Percentiles rank a stretch among this genome's conserved stretches.
phyloP scores from a whole-genome alignment of 1,140 invertebrate genomes.

The Trichomalopsis sarcophagae region DNA sequence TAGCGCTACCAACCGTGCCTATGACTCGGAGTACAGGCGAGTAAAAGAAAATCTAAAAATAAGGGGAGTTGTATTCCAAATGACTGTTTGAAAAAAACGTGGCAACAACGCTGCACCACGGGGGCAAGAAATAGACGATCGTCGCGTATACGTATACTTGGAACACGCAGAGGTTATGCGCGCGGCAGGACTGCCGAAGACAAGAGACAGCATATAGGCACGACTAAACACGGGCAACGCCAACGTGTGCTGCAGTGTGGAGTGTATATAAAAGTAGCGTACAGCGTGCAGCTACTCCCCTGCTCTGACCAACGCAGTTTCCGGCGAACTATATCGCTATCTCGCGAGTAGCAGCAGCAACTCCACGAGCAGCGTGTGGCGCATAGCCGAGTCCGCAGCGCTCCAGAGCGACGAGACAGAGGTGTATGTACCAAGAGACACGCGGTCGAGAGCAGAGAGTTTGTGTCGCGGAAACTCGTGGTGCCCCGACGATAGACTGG shows the following conservation, averaged over 20 bases:
- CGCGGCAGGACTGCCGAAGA: background rate
- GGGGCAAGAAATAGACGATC: background rate
- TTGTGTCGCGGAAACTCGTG: background rate
- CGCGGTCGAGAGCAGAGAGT: slow-evolving; percentile 61
- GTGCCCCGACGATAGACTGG: background rate
- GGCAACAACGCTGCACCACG: background rate
- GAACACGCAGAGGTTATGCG: background rate
- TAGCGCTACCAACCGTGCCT: no score
- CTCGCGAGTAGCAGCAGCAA: slow-evolving; percentile 50
- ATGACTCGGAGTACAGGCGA: background rate
- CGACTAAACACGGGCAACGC: background rate
- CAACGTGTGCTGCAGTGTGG: background rate
- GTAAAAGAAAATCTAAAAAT: background rate
- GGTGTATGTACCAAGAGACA: slow-evolving; percentile 56
- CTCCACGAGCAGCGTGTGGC: background rate
- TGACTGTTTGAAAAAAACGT: slow-evolving; percentile 3
- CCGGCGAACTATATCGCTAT: slow-evolving; percentile 55
- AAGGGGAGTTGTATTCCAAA: background rate
- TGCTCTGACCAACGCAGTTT: slow-evolving; percentile 60
- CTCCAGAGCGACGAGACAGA: background rate
- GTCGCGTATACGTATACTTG: background rate
- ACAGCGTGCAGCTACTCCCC: background rate
- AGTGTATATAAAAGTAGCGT: no score
- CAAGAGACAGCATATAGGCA: background rate
- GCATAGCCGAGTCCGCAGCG: background rate